Base-by-base conservation (phyloP, 2,113 vertebrate genomes). In the Thinocorus orbignyianus region DNA sequence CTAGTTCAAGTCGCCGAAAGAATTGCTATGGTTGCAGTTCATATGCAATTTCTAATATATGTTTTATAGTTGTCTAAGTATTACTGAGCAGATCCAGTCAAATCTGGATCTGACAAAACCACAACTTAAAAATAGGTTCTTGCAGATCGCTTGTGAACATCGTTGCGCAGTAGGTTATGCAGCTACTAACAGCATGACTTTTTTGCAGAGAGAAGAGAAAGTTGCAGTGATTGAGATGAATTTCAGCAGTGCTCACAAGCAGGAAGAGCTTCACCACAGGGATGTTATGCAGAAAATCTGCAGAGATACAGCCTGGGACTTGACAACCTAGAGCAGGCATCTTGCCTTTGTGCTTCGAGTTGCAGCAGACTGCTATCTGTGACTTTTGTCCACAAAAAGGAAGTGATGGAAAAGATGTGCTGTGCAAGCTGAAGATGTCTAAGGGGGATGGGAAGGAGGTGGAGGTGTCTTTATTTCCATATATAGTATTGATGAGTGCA, bases 401-500 rank as follows among this genome's bases (percentile, higher is more conserved):
- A 92, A 95, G 69, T 8, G 3, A 79, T 72, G 62, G 79, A 76
- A 90, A 71, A 85, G 49, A 37, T 1, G 0, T 37, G n/a, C 35
- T 82, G 84, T 69, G 80, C 51, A 92, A 86, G 61, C 41, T 54
- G 65, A 76, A 83, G 57, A 81, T 44, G 69, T 81, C 55, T 65
- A 86, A 78, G 44, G 57, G 31, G 80, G 61, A 96, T 39, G 49
- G 49, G 44, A 76, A 57, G 0, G 41, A 92, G 74, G 88, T 93
- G 41, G 52, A 93, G 80, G 72, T 94, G 76, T 64, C 81, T 88
- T 92, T 92, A 86, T 81, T 92, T 93, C 93, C 92, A 88, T 95
- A 88, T 93, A 94, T 90, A 90, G 83, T 71, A 89, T 17, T 65
- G 83, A 71, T 30, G 60, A 95, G 37, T 46, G 39, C 76, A 92